Evolutionary conservation across 2,113 vertebrate species (phyloP).

Genomic region (Gorsachius goisagi): DNA sequence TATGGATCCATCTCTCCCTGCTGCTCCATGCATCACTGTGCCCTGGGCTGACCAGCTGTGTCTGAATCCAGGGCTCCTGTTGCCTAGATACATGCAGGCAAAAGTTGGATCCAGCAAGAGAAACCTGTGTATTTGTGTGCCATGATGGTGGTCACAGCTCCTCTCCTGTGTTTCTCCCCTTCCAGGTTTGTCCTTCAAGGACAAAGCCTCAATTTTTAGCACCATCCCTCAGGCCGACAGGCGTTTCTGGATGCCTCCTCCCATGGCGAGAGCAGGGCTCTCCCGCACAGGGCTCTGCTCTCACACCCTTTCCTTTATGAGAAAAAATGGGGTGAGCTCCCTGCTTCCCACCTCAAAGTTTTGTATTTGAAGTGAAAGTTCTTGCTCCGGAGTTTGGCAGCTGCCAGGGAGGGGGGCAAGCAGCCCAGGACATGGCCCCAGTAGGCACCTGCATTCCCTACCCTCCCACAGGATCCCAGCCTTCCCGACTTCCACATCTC

Average conservation of each 20-base stretch:
- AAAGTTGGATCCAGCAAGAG: slow-evolving; percentile 35
- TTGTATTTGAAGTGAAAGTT: not conserved
- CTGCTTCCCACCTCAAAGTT: not conserved
- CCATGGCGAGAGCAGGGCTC: not conserved
- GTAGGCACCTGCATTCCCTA: accelerated
- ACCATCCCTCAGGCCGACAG: not conserved
- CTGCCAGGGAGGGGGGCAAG: accelerated
- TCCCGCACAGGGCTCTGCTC: not conserved
- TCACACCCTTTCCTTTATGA: not conserved
- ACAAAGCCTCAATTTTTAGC: not conserved
- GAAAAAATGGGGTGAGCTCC: not conserved
- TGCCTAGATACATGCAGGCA: slow-evolving; percentile 63
- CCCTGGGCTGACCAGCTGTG: slow-evolving; percentile 26
- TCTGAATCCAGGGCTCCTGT: slow-evolving; percentile 51
- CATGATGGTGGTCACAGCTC: not conserved
- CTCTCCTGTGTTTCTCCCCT: slow-evolving; percentile 12
- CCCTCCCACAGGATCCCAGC: not conserved
- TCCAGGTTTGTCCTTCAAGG: slow-evolving; percentile 16
- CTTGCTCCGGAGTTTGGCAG: not conserved
- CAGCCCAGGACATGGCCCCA: accelerated
- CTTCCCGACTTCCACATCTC: not conserved
- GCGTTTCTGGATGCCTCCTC: not conserved
- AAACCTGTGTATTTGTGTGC: slow-evolving; percentile 43
- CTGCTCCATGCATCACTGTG: not conserved
- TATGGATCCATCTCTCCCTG: not conserved